Conservation (phyloP, 1,140 invertebrate genomes). For the Euglossa dilemma region DNA sequence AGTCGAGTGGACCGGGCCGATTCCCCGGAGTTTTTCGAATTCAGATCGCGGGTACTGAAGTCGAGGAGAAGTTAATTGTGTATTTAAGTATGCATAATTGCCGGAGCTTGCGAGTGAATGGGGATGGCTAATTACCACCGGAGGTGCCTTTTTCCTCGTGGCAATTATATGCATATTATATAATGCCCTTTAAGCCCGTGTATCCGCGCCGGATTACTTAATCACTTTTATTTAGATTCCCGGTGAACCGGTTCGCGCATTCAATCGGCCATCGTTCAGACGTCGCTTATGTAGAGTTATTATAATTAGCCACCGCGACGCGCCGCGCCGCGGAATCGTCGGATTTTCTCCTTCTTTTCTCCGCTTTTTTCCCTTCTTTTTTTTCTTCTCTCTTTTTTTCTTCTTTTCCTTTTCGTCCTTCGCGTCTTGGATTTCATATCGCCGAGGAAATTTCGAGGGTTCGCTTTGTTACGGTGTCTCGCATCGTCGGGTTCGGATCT, state of each 20-base stretch:
- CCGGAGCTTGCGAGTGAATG: conserved; percentile 30
- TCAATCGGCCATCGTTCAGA: conserved; percentile 13
- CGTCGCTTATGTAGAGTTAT: too few species aligned
- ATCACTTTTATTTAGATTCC: conserved; percentile 23
- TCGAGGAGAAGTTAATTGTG: conserved; percentile 47
- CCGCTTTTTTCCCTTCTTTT: too few species aligned
- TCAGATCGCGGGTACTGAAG: conserved; percentile 34
- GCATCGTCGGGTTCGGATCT: too few species aligned
- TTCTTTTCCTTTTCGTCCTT: too few species aligned
- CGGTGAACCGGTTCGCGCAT: not conserved
- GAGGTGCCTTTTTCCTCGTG: conserved; percentile 13
- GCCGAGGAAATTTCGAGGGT: too few species aligned
- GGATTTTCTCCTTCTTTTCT: too few species aligned
- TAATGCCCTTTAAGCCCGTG: conserved; percentile 4
- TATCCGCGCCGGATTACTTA: not conserved
- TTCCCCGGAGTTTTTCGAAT: conserved; percentile 48
- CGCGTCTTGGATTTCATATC: too few species aligned
- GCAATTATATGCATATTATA: conserved; percentile 36
- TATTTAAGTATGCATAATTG: conserved; percentile 55
- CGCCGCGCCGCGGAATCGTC: not conserved
- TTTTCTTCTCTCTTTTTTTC: too few species aligned
- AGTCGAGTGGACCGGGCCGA: conserved; percentile 48
- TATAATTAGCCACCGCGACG: not conserved
- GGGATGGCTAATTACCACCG: conserved; percentile 47
- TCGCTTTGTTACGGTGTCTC: too few species aligned